Base-by-base conservation (phyloP, 2,888 invertebrate genomes). In the Marronus borbonicus region DNA sequence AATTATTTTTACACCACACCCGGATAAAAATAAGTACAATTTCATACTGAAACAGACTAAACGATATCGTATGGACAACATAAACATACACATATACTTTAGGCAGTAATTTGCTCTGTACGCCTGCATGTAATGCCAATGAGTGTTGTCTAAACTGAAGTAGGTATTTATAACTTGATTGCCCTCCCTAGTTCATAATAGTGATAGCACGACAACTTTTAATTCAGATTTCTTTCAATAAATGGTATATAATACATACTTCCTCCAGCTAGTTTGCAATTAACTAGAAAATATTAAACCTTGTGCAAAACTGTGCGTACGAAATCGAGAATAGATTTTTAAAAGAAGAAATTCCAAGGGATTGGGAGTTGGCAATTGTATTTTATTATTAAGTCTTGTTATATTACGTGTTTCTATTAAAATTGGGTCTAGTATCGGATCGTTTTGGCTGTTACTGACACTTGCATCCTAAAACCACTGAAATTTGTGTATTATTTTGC, bases 391-490 rank as follows among this genome's bases (percentile, higher is more conserved):
- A 60, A 60, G 60, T 44, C 8, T 70, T 39, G 39, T 12, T 74
- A 39, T 62, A 74, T 70, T 31, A 55, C 17, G 31, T 17, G 17
- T 17, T 58, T 58, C 39, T 66, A 66, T 65, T 66, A 76, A 76
- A 76, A 52, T 20, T 20, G 65, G 52, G 52, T n/a, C 55, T 31
- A 52, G 69, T 69, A 49, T 44, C 44, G 55, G 68, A 75, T 78
- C 79, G 79, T 79, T 78, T 76, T 62, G 50, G 75, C 69, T 76
- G 24, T 72, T 76, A 70, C 64, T 68, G 64, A 77, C 58, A 55
- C 64, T 77, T 62, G 75, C 79, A 76, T 79, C 74, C 77, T 77
- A 80, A 74, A 80, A 76, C 68, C 78, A 76, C 80, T 80, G 78
- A 80, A 74, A 68, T 66, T 58, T 70, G 44, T 70, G 49, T 70